A percentile compares a stretch with the other conserved stretches of the same genome.
Evolutionary conservation across 1,140 invertebrate species (phyloP).

Genomic region (Laodelphax striatellus): DNA sequence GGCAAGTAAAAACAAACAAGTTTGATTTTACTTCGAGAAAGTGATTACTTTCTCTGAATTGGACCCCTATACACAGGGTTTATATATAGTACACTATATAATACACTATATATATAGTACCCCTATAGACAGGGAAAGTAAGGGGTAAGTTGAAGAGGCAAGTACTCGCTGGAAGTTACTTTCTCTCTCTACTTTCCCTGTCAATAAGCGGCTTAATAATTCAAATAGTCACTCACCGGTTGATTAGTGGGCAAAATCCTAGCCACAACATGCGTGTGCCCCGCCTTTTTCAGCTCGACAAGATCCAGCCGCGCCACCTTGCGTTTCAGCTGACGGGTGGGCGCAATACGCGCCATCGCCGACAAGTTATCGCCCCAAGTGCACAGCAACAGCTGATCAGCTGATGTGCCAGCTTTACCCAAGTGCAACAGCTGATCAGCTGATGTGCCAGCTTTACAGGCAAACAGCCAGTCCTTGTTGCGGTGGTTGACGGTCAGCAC

Average conservation of each 20-base stretch:
- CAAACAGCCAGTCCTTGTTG: slow-evolving; percentile 57
- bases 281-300: slow-evolving; percentile 40
- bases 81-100: too few relatives aligned
- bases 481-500: slow-evolving; percentile 49
- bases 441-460: slow-evolving; percentile 45
- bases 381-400: slow-evolving; percentile 40
- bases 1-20: too few relatives aligned
- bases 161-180: too few relatives aligned
- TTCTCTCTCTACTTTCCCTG: too few relatives aligned
- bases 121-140: too few relatives aligned
- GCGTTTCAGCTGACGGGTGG: slow-evolving; percentile 23
- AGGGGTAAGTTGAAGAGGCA: too few relatives aligned
- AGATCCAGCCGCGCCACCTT: slow-evolving; percentile 48
- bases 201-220: too few relatives aligned
- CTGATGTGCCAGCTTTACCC: slow-evolving; percentile 47
- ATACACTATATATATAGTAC: too few relatives aligned
- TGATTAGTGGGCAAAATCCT: slow-evolving; percentile 45
- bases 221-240: slow-evolving; percentile 35
- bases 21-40: too few relatives aligned
- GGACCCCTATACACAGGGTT: too few relatives aligned
- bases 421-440: slow-evolving; percentile 41
- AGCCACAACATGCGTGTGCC: slow-evolving; percentile 58
- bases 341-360: slow-evolving; percentile 36
- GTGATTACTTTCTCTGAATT: too few relatives aligned
- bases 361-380: slow-evolving; percentile 47